These are phyloP conservation scores for Prenolepis imparis DNA, from an alignment of 2,888 invertebrate genomes.

Conservation along the genomic window DNA sequence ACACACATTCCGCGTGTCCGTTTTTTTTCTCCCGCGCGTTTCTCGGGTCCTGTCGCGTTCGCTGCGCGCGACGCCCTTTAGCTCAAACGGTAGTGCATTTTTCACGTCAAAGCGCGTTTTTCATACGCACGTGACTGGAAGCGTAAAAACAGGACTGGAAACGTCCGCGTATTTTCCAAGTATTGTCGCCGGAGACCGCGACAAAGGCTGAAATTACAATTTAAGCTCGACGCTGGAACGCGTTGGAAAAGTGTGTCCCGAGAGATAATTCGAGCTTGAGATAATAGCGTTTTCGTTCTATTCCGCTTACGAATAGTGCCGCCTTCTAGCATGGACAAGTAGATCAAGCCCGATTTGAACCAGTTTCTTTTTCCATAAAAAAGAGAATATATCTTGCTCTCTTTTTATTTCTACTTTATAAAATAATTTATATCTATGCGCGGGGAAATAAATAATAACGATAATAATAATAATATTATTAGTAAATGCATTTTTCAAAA, in stretches of 20 bases:
- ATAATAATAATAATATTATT: neutral
- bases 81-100: conserved; percentile 52
- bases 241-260: conserved; percentile 44
- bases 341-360: conserved; percentile 32
- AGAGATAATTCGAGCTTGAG: conserved; percentile 48
- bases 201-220: conserved; percentile 58
- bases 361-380: neutral
- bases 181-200: conserved; percentile 49
- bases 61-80: conserved; percentile 29
- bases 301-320: conserved; percentile 19
- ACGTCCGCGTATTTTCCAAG: conserved; percentile 36
- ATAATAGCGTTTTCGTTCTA: conserved; percentile 36
- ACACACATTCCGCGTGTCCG: conserved; percentile 12
- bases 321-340: conserved; percentile 20
- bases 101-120: conserved; percentile 57
- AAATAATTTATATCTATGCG: neutral
- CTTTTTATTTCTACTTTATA: neutral
- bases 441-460: neutral
- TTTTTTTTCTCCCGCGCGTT: neutral
- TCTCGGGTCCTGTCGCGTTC: conserved; percentile 9
- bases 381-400: neutral
- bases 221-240: conserved; percentile 45
- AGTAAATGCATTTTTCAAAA: neutral
- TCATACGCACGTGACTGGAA: conserved; percentile 51
- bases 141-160: conserved; percentile 51